phyloP scores from a whole-genome alignment of 53 echinoderm and acorn worm genomes.

The Antedon mediterranea region DNA sequence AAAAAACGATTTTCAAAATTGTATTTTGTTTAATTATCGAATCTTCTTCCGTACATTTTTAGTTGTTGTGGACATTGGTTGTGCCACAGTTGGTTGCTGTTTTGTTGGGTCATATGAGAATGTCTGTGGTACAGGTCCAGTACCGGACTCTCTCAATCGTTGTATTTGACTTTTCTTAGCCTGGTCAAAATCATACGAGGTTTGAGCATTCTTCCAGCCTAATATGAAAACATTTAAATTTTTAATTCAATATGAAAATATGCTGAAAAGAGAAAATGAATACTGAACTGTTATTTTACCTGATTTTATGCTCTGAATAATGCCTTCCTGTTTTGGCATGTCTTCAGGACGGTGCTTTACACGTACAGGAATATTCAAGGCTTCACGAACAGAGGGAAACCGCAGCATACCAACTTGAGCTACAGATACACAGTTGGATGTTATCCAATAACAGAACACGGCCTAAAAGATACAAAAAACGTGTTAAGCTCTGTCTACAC shows the following conservation, averaged over 20 bases:
- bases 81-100: constrained; percentile 32
- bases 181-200: constrained; percentile 46
- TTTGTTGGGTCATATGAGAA: constrained; percentile 72
- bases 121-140: constrained; percentile 88
- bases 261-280: no score
- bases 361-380: constrained; percentile 55
- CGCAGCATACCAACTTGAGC: constrained; percentile 54
- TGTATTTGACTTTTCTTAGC: constrained; percentile 39
- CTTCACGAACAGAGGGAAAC: constrained; percentile 45
- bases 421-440: constrained; percentile 58
- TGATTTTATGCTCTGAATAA: constrained; percentile 66
- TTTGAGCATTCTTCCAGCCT: constrained; percentile 80
- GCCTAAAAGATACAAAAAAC: constrained; percentile 27
- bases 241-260: no score
- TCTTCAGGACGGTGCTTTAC: constrained; percentile 59
- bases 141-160: constrained; percentile 65
- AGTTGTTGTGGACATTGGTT: constrained; percentile 26
- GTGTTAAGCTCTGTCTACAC: no score
- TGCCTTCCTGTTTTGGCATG: constrained; percentile 66
- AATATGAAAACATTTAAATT: background rate
- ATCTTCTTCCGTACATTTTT: constrained; percentile 40
- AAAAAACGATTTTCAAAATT: no score
- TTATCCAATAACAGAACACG: constrained; percentile 76
- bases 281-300: no score
- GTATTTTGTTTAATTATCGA: constrained; percentile 33